Percentiles rank a stretch among this genome's conserved stretches.
Conservation (phyloP, 2,113 vertebrate genomes). For the Trogon melanurus region DNA sequence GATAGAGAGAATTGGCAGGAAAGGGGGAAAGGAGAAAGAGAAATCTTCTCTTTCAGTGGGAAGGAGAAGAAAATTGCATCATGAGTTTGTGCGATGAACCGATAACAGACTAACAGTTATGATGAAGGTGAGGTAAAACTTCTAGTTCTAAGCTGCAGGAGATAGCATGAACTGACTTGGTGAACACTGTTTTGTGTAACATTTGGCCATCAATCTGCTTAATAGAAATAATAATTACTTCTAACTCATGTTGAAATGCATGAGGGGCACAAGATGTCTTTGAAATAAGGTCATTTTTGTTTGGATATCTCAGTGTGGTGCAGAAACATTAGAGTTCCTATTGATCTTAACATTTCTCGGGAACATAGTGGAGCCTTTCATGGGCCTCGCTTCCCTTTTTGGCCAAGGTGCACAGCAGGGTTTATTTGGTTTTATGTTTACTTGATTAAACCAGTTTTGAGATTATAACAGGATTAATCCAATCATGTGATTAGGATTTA, state of each 20-base stretch:
- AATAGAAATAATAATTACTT: neutral
- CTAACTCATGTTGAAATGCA: neutral
- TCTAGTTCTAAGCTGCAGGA: neutral
- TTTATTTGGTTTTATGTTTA: neutral
- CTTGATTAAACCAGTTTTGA: neutral
- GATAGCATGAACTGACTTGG: neutral
- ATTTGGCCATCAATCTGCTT: neutral
- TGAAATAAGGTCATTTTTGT: neutral
- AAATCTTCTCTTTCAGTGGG: neutral
- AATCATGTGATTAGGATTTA: conserved; percentile 13
- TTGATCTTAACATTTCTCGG: neutral
- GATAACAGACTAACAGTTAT: neutral
- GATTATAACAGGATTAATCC: conserved; percentile 24
- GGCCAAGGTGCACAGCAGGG: neutral
- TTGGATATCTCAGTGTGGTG: neutral
- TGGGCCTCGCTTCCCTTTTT: neutral
- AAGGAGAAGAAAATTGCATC: neutral
- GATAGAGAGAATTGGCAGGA: neutral
- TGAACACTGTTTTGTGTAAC: neutral
- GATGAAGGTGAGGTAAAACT: neutral
- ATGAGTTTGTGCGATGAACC: neutral
- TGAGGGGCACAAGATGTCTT: neutral
- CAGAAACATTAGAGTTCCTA: neutral
- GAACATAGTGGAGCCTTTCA: neutral
- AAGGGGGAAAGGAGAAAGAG: neutral